Base-by-base conservation (phyloP, 2,888 invertebrate species). In the Drosophila differens region DNA sequence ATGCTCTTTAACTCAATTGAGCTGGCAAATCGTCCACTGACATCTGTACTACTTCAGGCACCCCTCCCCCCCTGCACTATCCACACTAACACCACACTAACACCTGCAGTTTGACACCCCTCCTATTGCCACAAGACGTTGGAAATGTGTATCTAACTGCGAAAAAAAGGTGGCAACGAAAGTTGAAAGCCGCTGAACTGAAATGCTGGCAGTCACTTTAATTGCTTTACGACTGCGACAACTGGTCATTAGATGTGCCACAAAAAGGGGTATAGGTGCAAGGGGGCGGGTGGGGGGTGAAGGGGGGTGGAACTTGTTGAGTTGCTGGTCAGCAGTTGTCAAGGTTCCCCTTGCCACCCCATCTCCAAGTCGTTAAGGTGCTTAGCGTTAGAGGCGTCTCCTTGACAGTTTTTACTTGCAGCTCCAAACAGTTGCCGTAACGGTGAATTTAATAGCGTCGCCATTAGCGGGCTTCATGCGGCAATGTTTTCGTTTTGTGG, bases 321-420 rank as follows among this genome's bases (percentile, higher is more conserved):
- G 82, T 70, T 58, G 57, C 58, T 77, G 83, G 81, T 58, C 61
- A 64, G 70, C 62, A 57, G 74, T 62, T 74, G 57, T 55, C 53
- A 70, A 37, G 49, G 47, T 39, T 52, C 4, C 22, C 54, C 39
- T 37, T n/a, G 58, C 35, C 63, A 16, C 7, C 19, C 53, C 37
- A n/a, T 14, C 28, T 4, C 4, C 14, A 28, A 41, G 82, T 88
- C 85, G 91, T 90, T 86, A 90, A 91, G 85, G 85, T 86, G 91
- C 91, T 91, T 86, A 85, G 76, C 63, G 55, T 62, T 44, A 52
- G 81, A 77, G 90, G 76, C 90, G 88, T 85, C 76, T 60, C 69
- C 64, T 61, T 74, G 71, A 59, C 74, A 73, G 52, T 75, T 63
- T 53, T 63, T 62, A 47, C 51, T 30, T 19, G 28, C 28, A 30